phyloP scores from a whole-genome alignment of 2,888 invertebrate species.

The Phalera bucephala region DNA sequence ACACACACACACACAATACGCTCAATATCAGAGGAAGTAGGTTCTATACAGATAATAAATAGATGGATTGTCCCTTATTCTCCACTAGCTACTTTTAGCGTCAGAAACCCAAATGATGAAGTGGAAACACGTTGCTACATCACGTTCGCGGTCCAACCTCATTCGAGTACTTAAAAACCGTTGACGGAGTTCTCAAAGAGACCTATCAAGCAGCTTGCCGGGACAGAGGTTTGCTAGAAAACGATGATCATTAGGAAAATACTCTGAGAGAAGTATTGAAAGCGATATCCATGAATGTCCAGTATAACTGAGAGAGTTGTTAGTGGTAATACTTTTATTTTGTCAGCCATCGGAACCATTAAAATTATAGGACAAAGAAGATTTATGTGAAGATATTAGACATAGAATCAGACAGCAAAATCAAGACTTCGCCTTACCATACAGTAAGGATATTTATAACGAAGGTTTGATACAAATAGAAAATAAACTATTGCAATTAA shows the following conservation, averaged over 20 bases:
- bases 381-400: slow-evolving; percentile 7
- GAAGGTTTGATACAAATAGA: no score
- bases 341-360: slow-evolving; percentile 22
- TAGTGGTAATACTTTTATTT: slow-evolving; percentile 23
- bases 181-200: slow-evolving; percentile 6
- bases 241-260: slow-evolving; percentile 26
- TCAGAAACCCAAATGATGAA: no score
- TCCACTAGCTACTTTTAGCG: no score
- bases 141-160: slow-evolving; percentile 6
- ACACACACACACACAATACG: no score
- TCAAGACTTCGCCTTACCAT: no score
- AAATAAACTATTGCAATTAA: no score
- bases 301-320: slow-evolving; percentile 17
- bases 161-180: slow-evolving; percentile 4
- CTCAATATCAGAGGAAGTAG: no score
- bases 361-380: slow-evolving; percentile 9
- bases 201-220: slow-evolving; percentile 12
- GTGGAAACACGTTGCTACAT: no score
- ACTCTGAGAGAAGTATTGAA: slow-evolving; percentile 8
- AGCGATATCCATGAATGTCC: slow-evolving; percentile 6
- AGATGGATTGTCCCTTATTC: no score
- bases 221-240: slow-evolving; percentile 22
- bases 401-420: no score
- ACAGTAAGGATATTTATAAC: no score
- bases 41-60: no score